A percentile compares a stretch with the other conserved stretches of the same genome.
These are phyloP conservation scores for Pteronura brasiliensis DNA, from an alignment of 2,113 vertebrate genomes.

Conservation along the genomic window DNA sequence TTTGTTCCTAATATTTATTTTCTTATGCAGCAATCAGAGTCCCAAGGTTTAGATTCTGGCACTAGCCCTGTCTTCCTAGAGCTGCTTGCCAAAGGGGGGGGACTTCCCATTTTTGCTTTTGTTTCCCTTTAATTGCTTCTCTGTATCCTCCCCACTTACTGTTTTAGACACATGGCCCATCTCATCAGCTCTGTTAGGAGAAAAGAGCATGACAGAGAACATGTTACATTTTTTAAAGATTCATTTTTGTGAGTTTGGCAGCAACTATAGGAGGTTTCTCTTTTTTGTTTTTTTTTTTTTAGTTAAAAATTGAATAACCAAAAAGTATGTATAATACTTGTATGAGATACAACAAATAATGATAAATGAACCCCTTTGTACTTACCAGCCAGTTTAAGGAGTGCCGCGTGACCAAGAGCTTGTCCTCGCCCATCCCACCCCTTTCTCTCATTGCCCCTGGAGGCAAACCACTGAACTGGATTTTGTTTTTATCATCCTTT, in stretches of 20 bases:
- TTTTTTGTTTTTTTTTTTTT: neutral
- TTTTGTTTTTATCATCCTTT: neutral
- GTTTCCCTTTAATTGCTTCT: neutral
- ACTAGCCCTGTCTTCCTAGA: neutral
- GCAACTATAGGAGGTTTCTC: neutral
- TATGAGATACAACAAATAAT: neutral
- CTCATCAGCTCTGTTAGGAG: neutral
- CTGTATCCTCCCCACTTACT: neutral
- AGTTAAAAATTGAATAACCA: too few species aligned
- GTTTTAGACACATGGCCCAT: neutral
- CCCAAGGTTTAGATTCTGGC: conserved; percentile 32
- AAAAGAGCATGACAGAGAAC: neutral
- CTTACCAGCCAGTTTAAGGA: neutral
- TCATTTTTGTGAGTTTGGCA: neutral
- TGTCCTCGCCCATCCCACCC: neutral
- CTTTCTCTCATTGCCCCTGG: neutral
- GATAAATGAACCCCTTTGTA: neutral
- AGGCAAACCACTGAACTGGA: neutral
- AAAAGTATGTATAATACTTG: neutral
- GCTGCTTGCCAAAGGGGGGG: neutral
- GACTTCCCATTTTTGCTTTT: neutral
- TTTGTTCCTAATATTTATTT: conserved; percentile 62
- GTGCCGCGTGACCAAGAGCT: neutral
- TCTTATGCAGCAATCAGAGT: conserved; percentile 4
- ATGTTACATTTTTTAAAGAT: neutral